Base-by-base conservation (phyloP, 2,888 invertebrate species). In the Trichacis sp. region DNA sequence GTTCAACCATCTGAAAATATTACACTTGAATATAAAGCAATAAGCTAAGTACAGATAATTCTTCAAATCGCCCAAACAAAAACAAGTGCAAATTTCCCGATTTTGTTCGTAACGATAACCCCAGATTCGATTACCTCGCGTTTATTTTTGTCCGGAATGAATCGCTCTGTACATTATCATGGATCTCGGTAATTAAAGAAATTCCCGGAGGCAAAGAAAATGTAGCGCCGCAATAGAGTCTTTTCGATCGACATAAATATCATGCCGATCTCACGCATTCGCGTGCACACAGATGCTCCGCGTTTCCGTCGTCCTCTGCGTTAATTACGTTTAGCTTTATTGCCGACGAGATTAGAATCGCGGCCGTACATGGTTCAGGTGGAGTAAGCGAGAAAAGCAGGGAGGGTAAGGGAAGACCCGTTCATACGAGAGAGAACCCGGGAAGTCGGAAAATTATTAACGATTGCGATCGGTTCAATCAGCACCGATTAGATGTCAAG, bases 261-360 rank as follows among this genome's bases (percentile, higher is more conserved):
- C 53, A 30, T 6, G 15, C 33, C 19, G 17, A 24, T 20, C 50
- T 49, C 54, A 54, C 48, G 15, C 45, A 15, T 49, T 48, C 45
- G 36, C 17, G 15, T 42, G 20, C 38, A 33, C 56, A 56, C 52
- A 36, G 42, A 56, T 24, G 29, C 45, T n/a, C 47, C 53, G 60
- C 53, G 54, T 59, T 65, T 64, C 61, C 64, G 49, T 14, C 45
- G 12, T 60, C 36, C 49, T 40, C n/a, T 59, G 76, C 75, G 76
- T 77, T 79, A 79, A 80, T 80, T 80, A 75, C 74, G 71, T 62
- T 72, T 72, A 77, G 72, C 76, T 78, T 79, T 79, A 80, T 79
- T 79, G 74, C 77, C 65, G 72, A 68, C 65, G 66, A 69, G 79
- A 81, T 81, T 79, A 78, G 76, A 68, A 81, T 80, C 77, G 68